Conservation (phyloP, 1,140 invertebrate species). For the Drosophila nasuta region DNA sequence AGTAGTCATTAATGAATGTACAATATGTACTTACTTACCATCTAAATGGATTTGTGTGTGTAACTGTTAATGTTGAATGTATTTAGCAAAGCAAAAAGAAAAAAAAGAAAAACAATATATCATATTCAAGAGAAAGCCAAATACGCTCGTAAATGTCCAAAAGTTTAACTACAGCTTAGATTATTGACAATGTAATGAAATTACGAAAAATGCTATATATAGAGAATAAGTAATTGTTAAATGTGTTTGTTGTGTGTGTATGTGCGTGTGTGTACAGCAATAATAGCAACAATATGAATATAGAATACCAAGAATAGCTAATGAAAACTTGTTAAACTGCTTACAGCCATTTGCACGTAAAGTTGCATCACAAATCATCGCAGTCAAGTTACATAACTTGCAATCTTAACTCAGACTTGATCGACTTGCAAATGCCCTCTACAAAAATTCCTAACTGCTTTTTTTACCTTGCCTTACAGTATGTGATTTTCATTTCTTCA, state of each 20-base stretch:
- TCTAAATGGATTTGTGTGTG: slow-evolving; percentile 41
- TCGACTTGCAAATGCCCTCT: not conserved
- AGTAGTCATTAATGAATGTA: slow-evolving; percentile 26
- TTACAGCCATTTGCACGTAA: slow-evolving; percentile 7
- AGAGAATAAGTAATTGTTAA: slow-evolving; percentile 57
- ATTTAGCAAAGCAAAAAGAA: slow-evolving; percentile 6
- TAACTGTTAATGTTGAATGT: slow-evolving; percentile 24
- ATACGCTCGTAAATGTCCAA: slow-evolving; percentile 63
- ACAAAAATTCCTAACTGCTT: not conserved
- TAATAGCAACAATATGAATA: slow-evolving; percentile 11
- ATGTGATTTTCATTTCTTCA: not conserved
- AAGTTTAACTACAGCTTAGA: slow-evolving; percentile 41
- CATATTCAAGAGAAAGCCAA: slow-evolving; percentile 43
- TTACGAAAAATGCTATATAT: slow-evolving; percentile 34
- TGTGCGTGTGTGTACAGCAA: slow-evolving; percentile 35
- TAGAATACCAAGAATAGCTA: not conserved
- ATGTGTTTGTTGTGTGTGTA: slow-evolving; percentile 46
- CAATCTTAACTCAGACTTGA: not conserved
- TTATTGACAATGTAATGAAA: slow-evolving; percentile 50
- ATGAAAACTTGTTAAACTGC: slow-evolving; percentile 18
- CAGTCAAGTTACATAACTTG: slow-evolving; percentile 5
- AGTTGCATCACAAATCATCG: slow-evolving; percentile 3
- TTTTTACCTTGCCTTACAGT: too few relatives aligned
- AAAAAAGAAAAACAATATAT: slow-evolving; percentile 5
- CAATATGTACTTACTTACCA: not conserved